Evolutionary conservation across 1,140 invertebrate genomes (phyloP).

Genomic region (Magallana angulata): DNA sequence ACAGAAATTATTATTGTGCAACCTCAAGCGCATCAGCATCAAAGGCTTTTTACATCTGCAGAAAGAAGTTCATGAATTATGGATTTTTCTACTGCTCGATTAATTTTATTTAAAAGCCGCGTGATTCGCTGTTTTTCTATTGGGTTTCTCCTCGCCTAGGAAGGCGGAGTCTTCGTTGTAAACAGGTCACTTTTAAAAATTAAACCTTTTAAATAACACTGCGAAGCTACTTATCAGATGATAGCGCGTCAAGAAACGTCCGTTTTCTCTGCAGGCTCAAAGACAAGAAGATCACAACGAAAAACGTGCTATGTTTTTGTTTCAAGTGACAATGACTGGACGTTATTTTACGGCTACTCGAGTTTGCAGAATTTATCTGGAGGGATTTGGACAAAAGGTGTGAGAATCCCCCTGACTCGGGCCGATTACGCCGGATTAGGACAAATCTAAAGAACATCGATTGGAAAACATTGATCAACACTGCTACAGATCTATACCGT

Average conservation of each 20-base stretch:
- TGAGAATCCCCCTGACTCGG: neutral
- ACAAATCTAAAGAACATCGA: slow-evolving; percentile 30
- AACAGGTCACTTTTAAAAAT: slow-evolving; percentile 38
- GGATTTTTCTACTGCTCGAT: slow-evolving; percentile 23
- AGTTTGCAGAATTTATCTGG: slow-evolving; percentile 31
- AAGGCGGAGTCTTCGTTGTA: slow-evolving; percentile 10
- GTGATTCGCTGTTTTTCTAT: slow-evolving; percentile 15
- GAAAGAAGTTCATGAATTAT: slow-evolving; percentile 2
- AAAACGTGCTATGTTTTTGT: neutral
- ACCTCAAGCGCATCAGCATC: slow-evolving; percentile 8
- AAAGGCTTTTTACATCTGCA: neutral
- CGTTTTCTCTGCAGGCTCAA: neutral
- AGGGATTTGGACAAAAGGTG: slow-evolving; percentile 34
- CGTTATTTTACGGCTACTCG: slow-evolving; percentile 21
- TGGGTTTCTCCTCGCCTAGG: neutral
- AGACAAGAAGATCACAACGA: neutral
- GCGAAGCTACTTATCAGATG: slow-evolving; percentile 32
- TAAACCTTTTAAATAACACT: slow-evolving; percentile 34
- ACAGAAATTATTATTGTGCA: neutral
- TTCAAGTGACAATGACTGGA: neutral
- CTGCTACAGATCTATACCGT: slow-evolving; percentile 16
- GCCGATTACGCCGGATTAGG: slow-evolving; percentile 29
- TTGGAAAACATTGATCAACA: slow-evolving; percentile 37
- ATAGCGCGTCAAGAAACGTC: slow-evolving; percentile 18
- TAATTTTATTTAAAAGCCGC: slow-evolving; percentile 33